Evolutionary conservation across 1,140 invertebrate species (phyloP).

Genomic region (Drosophila simulans): DNA sequence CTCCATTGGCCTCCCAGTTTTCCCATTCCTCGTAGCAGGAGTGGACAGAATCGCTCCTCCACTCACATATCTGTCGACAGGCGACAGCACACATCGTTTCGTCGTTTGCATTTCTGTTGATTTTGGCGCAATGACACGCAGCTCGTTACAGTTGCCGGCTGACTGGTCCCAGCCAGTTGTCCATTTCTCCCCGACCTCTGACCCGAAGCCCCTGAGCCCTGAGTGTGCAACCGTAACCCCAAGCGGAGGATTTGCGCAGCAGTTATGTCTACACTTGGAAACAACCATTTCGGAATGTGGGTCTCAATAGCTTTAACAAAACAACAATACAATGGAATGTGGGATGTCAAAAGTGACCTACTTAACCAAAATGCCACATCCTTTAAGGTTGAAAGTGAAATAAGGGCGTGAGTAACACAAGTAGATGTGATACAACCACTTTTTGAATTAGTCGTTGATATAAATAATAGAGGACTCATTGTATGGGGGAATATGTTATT

Average conservation of each 20-base stretch:
- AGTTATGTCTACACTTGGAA: slow-evolving; percentile 24
- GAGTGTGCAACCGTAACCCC: not conserved
- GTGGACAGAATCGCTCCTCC: slow-evolving; percentile 24
- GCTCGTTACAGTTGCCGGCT: slow-evolving; percentile 68
- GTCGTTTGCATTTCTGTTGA: slow-evolving; percentile 81
- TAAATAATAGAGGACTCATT: too few species aligned
- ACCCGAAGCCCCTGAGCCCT: slow-evolving; percentile 1
- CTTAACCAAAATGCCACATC: not conserved
- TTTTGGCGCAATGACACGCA: slow-evolving; percentile 79
- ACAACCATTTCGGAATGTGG: not conserved
- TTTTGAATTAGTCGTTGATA: too few species aligned
- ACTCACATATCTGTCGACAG: slow-evolving; percentile 28
- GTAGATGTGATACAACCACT: too few species aligned
- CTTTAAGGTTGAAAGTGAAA: not conserved
- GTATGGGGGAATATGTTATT: too few species aligned
- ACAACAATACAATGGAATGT: not conserved
- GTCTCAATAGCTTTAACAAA: not conserved
- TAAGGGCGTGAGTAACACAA: not conserved
- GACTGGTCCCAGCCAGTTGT: slow-evolving; percentile 34
- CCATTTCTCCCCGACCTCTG: slow-evolving; percentile 12
- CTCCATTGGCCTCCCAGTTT: slow-evolving; percentile 4
- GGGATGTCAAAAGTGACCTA: not conserved
- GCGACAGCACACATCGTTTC: slow-evolving; percentile 75
- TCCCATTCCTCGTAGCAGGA: not conserved
- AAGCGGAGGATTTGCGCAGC: slow-evolving; percentile 35